Evolutionary conservation across 2,113 vertebrate species (phyloP), one percentile per base, ranked within the genome.

Genomic region (Heliornis fulica): DNA sequence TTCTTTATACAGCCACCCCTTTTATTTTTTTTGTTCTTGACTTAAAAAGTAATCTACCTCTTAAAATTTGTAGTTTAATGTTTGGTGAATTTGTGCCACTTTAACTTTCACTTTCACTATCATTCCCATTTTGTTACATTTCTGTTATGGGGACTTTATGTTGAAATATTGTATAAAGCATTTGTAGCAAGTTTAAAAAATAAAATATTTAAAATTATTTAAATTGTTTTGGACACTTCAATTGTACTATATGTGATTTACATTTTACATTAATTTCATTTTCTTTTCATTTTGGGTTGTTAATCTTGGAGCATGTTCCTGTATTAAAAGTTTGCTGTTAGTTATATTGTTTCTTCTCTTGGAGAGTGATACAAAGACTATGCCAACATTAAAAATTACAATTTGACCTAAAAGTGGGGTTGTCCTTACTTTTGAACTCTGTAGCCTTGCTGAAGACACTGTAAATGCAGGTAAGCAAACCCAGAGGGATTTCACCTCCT

Each of bases 201-300:
- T 98, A 98, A 98, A 98, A 98, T 99, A 99, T 99, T 99, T 99
- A 99, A 99, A 99, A 98, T 98, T 99, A 99, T 99, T 99, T 99
- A 99, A 99, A 98, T 98, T 96, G 98, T 97, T 99, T 98, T 98
- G 98, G 98, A 98, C 63, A 97, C 97, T 98, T 99, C 93, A 96
- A 98, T 98, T 99, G 97, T 99, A 98, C 96, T 97, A 92, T 98
- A 97, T 98, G 98, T 99, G 98, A 99, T 98, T 98, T 98, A 96
- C 98, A 96, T 98, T 98, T 98, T 96, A 85, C 97, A 96, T 98
- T 92, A 93, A 97, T 96, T 97, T 92, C 91, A 64, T 94, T 97
- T 88, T 94, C 76, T 89, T 97, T 97, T 95, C 94, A 81, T 97
- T 94, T 97, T 96, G 98, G 97, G 97, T 97, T 98, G 97, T 97